Percentiles rank a stretch among this genome's conserved stretches.
These are phyloP conservation scores for Nycteola revayana DNA, from an alignment of 2,888 invertebrate species.

Conservation along the genomic window DNA sequence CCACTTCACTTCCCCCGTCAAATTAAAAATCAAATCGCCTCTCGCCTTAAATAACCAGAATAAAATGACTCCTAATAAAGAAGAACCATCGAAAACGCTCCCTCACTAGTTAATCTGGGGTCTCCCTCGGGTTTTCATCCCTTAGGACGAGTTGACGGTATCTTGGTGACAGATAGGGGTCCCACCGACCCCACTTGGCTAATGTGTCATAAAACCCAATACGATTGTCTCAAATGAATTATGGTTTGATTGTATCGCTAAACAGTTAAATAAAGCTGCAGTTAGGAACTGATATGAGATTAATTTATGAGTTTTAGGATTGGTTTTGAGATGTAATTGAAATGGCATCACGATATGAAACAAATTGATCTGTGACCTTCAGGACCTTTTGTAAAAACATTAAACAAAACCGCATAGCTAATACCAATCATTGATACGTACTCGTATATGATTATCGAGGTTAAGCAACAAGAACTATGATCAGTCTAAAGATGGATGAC, in stretches of 20 bases:
- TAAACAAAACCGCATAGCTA: too few species aligned
- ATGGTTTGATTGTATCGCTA: slow-evolving; percentile 48
- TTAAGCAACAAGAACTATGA: too few species aligned
- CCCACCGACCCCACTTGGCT: slow-evolving; percentile 43
- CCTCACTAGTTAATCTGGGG: slow-evolving; percentile 40
- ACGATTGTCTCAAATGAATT: slow-evolving; percentile 68
- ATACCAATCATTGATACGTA: too few species aligned
- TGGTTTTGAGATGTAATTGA: neutral
- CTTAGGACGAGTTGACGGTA: slow-evolving; percentile 68
- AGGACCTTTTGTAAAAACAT: too few species aligned
- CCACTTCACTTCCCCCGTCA: slow-evolving; percentile 11
- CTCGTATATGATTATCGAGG: too few species aligned
- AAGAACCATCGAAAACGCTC: slow-evolving; percentile 31
- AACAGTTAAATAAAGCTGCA: slow-evolving; percentile 49
- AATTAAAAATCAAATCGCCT: slow-evolving; percentile 35
- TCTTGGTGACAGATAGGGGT: slow-evolving; percentile 69
- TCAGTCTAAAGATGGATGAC: too few species aligned
- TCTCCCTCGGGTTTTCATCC: slow-evolving; percentile 45
- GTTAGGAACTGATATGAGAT: slow-evolving; percentile 28
- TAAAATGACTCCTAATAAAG: slow-evolving; percentile 32
- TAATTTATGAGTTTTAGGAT: slow-evolving; percentile 24
- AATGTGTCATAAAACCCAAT: slow-evolving; percentile 76
- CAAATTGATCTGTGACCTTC: too few species aligned
- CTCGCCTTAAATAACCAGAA: slow-evolving; percentile 20
- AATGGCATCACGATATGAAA: too few species aligned